Evolutionary conservation across 1,140 invertebrate genomes (phyloP).

Genomic region (Conus ventricosus): DNA sequence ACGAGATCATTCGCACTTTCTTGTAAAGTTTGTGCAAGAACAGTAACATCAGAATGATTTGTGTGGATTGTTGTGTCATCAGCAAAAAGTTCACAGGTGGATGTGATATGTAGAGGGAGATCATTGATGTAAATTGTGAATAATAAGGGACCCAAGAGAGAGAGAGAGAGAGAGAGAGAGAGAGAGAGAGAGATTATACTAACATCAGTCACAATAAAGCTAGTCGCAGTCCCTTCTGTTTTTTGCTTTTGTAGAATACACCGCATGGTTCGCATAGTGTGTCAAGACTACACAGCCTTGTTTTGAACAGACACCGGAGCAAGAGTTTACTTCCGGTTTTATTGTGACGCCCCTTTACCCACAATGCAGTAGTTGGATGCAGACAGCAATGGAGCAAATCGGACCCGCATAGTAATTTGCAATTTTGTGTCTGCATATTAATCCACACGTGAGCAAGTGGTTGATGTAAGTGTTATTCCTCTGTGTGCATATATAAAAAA

Average conservation of each 20-base stretch:
- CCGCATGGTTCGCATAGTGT: not conserved
- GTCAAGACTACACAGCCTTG: not conserved
- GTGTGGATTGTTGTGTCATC: no score
- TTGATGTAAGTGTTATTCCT: not conserved
- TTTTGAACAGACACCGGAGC: no score
- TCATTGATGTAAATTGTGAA: no score
- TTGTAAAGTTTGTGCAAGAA: no score
- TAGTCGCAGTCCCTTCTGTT: not conserved
- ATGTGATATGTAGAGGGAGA: no score
- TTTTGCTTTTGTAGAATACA: conserved; percentile 1
- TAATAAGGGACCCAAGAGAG: no score
- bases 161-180: conserved; percentile 23
- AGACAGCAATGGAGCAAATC: conserved; percentile 18
- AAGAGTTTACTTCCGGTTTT: conserved; percentile 14
- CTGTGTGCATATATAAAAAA: not conserved
- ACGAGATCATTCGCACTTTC: no score
- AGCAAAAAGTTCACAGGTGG: no score
- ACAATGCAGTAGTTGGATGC: conserved; percentile 23
- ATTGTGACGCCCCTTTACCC: conserved; percentile 34
- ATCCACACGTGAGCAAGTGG: not conserved
- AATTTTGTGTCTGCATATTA: conserved; percentile 8
- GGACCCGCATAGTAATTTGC: conserved; percentile 24
- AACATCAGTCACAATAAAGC: conserved; percentile 5
- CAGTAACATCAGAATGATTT: no score
- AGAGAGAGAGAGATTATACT: conserved; percentile 4